phyloP scores from a whole-genome alignment of 2,113 vertebrate species.

The Geococcyx californianus region DNA sequence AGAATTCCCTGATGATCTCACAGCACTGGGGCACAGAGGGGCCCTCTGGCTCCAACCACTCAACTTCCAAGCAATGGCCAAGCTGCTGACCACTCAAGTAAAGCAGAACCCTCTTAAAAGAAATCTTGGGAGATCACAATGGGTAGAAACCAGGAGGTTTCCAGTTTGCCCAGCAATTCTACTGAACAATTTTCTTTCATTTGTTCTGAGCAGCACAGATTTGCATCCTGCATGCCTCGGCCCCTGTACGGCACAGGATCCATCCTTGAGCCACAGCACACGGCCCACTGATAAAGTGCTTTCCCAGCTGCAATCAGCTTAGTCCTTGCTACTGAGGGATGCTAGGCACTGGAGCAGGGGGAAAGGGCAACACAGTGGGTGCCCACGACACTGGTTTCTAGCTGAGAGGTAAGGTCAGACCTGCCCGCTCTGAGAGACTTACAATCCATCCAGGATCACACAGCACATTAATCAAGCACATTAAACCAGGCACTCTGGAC shows the following conservation, averaged over 20 bases:
- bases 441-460: not conserved
- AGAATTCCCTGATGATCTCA: not conserved
- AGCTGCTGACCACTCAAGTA: not conserved
- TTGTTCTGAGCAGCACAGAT: not conserved
- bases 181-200: rapidly evolving
- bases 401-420: not conserved
- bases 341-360: not conserved
- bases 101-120: not conserved
- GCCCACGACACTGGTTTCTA: not conserved
- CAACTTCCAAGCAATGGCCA: not conserved
- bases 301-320: not conserved
- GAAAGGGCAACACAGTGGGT: not conserved
- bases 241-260: not conserved
- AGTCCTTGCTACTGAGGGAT: not conserved
- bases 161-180: not conserved
- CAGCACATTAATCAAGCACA: not conserved
- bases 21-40: not conserved
- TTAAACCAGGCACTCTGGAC: not conserved
- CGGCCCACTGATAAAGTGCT: not conserved
- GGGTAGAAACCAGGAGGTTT: not conserved
- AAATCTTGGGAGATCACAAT: not conserved
- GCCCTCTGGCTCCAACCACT: not conserved
- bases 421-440: not conserved
- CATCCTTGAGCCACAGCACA: rapidly evolving
- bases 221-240: not conserved